Percentiles rank a stretch among this genome's conserved stretches.
Evolutionary conservation across 2,797 vertebrate species (phyloP).

Genomic region (Rhinichthys osculus): DNA sequence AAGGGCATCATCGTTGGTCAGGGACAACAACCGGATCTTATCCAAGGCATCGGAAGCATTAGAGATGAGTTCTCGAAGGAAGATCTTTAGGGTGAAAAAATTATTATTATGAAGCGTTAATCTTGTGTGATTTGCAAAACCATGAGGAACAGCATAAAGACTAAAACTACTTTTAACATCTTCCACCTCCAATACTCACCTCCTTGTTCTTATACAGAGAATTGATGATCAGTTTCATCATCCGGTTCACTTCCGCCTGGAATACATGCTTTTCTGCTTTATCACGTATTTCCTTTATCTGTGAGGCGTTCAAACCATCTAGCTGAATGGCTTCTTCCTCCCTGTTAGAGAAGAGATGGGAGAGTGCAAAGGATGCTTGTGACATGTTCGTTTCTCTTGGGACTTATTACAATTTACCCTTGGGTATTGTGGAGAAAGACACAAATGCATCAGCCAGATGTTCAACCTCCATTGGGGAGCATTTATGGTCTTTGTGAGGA

Average conservation of each 20-base stretch:
- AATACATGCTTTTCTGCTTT: conserved; percentile 97
- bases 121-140: not conserved
- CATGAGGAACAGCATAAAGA: not conserved
- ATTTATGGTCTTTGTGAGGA: not conserved
- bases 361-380: not conserved
- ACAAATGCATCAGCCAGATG: conserved; percentile 27
- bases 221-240: conserved; percentile 99
- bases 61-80: conserved; percentile 97
- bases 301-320: conserved; percentile 95
- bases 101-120: not conserved
- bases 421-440: not conserved
- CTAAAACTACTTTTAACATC: not conserved
- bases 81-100: conserved; percentile 83
- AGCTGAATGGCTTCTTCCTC: conserved; percentile 97
- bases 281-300: conserved; percentile 95
- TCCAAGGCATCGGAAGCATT: conserved; percentile 98
- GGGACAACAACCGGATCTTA: conserved; percentile 93
- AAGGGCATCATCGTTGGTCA: conserved; percentile 91
- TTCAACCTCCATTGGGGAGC: not conserved
- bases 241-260: conserved; percentile 97
- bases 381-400: not conserved
- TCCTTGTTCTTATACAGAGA: conserved; percentile 99
- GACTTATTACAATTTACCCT: conserved; percentile 1
- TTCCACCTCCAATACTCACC: conserved; percentile 75
- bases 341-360: conserved; percentile 69